Evolutionary conservation across 1,140 invertebrate genomes (phyloP).

Genomic region (Sitophilus oryzae): DNA sequence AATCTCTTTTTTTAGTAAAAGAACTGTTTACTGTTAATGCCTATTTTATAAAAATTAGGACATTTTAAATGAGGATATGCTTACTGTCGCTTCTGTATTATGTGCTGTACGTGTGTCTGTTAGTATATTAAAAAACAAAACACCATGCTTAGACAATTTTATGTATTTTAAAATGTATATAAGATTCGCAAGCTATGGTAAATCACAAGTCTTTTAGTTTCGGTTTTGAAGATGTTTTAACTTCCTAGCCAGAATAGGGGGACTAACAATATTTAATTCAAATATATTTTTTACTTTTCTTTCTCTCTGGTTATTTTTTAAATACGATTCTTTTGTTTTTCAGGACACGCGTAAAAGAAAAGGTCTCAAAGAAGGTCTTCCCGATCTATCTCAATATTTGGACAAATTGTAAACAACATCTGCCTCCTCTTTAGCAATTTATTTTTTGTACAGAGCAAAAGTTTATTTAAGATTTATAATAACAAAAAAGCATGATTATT

Average conservation of each 20-base stretch:
- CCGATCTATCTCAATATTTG: conserved; percentile 85
- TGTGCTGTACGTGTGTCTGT: no score
- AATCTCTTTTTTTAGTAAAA: no score
- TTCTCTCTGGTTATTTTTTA: conserved; percentile 19
- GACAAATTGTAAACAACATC: conserved; percentile 94
- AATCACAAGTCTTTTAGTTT: conserved; percentile 48
- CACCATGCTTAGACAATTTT: conserved; percentile 36
- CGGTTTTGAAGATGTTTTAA: conserved; percentile 36
- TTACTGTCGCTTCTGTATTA: no score
- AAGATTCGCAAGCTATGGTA: conserved; percentile 37
- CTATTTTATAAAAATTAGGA: no score
- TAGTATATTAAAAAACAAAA: no score
- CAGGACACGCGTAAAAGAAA: conserved; percentile 97
- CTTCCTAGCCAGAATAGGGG: conserved; percentile 47
- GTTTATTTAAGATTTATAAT: conserved; percentile 26
- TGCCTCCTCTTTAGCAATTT: conserved; percentile 27
- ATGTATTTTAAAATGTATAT: conserved; percentile 15
- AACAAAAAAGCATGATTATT: no score
- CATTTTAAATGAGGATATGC: no score
- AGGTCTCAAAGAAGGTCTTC: conserved; percentile 96
- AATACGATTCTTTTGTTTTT: conserved; percentile 43
- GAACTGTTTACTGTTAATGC: no score
- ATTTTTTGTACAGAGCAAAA: conserved; percentile 36
- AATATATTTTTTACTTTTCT: no score
- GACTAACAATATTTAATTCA: conserved; percentile 42